A percentile compares a stretch with the other conserved stretches of the same genome.
Conservation (phyloP, 2,797 vertebrate genomes). For the Fundulus diaphanus region DNA sequence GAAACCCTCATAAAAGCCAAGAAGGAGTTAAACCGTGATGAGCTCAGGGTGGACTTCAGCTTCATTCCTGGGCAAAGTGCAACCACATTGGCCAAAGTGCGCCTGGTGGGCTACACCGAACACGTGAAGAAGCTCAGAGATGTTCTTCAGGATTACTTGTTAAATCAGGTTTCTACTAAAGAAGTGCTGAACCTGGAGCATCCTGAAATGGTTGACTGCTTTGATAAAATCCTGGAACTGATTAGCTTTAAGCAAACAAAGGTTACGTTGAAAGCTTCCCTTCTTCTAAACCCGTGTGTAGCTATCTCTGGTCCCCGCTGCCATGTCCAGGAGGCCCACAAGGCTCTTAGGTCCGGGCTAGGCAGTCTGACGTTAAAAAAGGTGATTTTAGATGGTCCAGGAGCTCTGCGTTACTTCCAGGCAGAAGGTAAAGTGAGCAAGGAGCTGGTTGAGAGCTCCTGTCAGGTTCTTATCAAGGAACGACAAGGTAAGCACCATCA, state of each 20-base stretch:
- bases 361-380: conserved; percentile 26
- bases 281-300: conserved; percentile 43
- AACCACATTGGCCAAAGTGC: conserved; percentile 21
- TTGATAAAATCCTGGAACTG: conserved; percentile 51
- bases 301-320: conserved; percentile 57
- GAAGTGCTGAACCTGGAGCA: conserved; percentile 38
- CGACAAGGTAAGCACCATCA: neutral
- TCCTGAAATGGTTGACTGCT: conserved; percentile 61
- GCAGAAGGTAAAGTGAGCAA: conserved; percentile 41
- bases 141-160: conserved; percentile 49
- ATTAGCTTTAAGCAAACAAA: conserved; percentile 26
- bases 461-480: conserved; percentile 50
- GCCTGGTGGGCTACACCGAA: conserved; percentile 63
- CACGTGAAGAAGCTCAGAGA: conserved; percentile 58
- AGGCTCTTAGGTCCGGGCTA: conserved; percentile 31
- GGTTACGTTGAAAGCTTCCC: conserved; percentile 31
- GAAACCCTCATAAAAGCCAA: conserved; percentile 47
- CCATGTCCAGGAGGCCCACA: conserved; percentile 38
- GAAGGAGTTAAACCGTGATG: conserved; percentile 34
- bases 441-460: conserved; percentile 46
- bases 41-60: conserved; percentile 50
- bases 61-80: conserved; percentile 25
- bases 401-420: conserved; percentile 25
- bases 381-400: conserved; percentile 53
- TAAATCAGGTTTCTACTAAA: conserved; percentile 39